Evolutionary conservation across 2,888 invertebrate species (phyloP), one percentile per base, ranked within the genome.

Genomic region (Tenthredo scrophulariae): DNA sequence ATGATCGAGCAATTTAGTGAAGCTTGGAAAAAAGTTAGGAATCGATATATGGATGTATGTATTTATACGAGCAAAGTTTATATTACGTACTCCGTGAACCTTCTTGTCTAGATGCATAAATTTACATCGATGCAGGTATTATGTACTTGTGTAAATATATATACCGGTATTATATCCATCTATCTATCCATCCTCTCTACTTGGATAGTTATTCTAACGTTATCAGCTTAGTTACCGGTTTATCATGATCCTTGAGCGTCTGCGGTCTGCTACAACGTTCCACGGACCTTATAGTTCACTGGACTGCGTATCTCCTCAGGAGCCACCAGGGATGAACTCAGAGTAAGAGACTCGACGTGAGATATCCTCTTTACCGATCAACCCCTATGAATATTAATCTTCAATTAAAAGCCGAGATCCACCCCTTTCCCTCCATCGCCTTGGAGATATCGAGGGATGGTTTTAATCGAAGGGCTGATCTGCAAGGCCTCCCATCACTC

Each of bases 341-440:
- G 46, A 80, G 80, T 80, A 80, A 62, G 58, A 58, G 80, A 80
- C 58, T 58, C 62, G 22, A 10, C 15, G 62, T 4, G 80, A 80
- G 80, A 80, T 80, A 80, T 80, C 80, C 80, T 80, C 80, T 37
- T 79, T 62, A 58, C 79, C 79, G 62, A 72, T 84, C 70, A 37
- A 74, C 74, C 74, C 40, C 72, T 74, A 75, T 84, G 84, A 84
- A 84, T 84, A 84, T 75, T 84, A 84, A 84, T 84, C 75, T 54
- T 84, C 84, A 84, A 84, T 84, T 84, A 84, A 84, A 84, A 84
- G 40, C 80, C 62, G 40, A 80, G 62, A 62, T 62, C 77, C 72
- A 54, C 22, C 84, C 84, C 50, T 50, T 13, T 22, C 40, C 62
- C 37, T 37, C 50, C 50, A 62, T 80, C 58, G 40, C 80, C 80